These are phyloP conservation scores for Aldrovandia affinis DNA, from an alignment of 2,797 vertebrate genomes.

Conservation along the genomic window DNA sequence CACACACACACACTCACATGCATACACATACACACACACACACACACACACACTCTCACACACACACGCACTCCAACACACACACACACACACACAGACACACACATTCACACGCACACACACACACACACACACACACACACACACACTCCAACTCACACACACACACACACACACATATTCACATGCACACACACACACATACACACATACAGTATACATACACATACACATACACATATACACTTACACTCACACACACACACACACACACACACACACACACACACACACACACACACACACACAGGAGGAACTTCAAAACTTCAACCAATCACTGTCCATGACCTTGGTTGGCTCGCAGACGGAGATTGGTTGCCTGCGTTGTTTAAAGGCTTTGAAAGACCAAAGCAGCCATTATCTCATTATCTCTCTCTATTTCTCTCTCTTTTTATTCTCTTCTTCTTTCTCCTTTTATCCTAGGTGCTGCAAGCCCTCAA, in stretches of 20 bases:
- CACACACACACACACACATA: neutral
- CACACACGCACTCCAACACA: too few relatives aligned
- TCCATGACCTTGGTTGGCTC: constrained; percentile 1
- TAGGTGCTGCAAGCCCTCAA: neutral
- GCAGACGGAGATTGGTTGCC: neutral
- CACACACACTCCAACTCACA: neutral
- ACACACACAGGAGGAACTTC: neutral
- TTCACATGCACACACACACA: neutral
- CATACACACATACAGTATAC: neutral
- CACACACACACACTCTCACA: constrained; percentile 27
- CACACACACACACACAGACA: too few relatives aligned
- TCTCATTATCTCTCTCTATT: neutral
- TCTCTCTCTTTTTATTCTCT: neutral
- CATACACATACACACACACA: constrained; percentile 24
- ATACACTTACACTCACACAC: constrained; percentile 25
- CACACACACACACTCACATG: neutral
- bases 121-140: constrained; percentile 25
- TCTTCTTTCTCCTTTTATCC: neutral
- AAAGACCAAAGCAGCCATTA: neutral
- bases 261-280: constrained; percentile 17
- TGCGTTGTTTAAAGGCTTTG: neutral
- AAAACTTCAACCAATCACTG: neutral
- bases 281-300: constrained; percentile 27
- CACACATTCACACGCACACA: constrained; percentile 21
- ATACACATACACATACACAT: constrained; percentile 28